Percentiles rank a stretch among this genome's conserved stretches.
phyloP scores from a whole-genome alignment of 2,113 vertebrate genomes.

The Dissostichus mawsoni region DNA sequence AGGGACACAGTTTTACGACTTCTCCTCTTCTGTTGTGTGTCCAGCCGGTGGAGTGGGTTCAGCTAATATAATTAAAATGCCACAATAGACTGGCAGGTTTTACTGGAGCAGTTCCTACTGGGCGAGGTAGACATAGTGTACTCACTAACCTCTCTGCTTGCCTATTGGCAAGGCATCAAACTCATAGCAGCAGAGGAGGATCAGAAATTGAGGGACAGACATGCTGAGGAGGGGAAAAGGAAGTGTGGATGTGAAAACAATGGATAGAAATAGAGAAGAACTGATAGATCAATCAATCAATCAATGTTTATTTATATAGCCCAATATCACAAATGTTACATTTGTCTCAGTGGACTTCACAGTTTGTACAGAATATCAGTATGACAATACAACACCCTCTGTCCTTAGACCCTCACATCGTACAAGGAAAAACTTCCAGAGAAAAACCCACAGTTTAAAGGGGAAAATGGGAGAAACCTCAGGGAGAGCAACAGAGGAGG shows the following conservation, averaged over 20 bases:
- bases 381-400: too few relatives aligned
- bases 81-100: conserved; percentile 69
- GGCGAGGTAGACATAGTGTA: conserved; percentile 44
- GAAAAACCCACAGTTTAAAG: too few relatives aligned
- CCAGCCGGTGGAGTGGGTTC: conserved; percentile 41
- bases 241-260: conserved; percentile 41
- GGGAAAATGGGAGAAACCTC: too few relatives aligned
- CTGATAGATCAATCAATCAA: conserved; percentile 1
- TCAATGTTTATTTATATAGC: too few relatives aligned
- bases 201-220: conserved; percentile 29
- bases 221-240: conserved; percentile 6
- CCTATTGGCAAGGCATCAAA: conserved; percentile 64
- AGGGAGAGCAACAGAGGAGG: too few relatives aligned
- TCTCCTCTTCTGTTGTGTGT: conserved; percentile 37
- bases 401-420: too few relatives aligned
- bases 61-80: conserved; percentile 74
- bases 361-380: too few relatives aligned
- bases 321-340: too few relatives aligned
- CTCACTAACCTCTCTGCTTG: conserved; percentile 48
- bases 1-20: conserved; percentile 42
- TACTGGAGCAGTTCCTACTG: conserved; percentile 63
- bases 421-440: too few relatives aligned
- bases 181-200: conserved; percentile 38
- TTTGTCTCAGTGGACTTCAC: too few relatives aligned
- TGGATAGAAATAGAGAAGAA: conserved; percentile 34